Conservation (phyloP, 1,140 invertebrate species). For the Idris sp. region DNA sequence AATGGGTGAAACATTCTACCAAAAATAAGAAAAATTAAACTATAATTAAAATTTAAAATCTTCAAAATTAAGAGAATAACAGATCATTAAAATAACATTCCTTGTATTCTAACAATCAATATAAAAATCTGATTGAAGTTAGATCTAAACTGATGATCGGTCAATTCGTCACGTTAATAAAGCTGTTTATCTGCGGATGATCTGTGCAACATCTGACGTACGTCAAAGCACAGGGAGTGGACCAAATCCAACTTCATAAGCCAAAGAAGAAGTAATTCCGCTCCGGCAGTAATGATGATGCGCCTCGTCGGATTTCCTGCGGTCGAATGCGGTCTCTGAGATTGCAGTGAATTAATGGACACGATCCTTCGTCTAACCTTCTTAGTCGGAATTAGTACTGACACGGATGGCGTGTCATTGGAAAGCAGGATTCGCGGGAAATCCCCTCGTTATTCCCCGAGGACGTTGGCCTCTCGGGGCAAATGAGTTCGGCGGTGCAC, state of each 20-base stretch:
- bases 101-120: no score
- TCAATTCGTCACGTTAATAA: constrained; percentile 24
- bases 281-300: constrained; percentile 59
- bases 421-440: constrained; percentile 63
- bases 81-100: no score
- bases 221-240: constrained; percentile 49
- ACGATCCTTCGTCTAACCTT: constrained; percentile 66
- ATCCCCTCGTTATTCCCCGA: constrained; percentile 37
- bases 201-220: constrained; percentile 26
- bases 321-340: constrained; percentile 57
- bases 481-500: constrained; percentile 29
- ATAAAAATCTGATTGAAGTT: constrained; percentile 9
- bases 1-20: no score
- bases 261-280: constrained; percentile 49
- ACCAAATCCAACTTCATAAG: constrained; percentile 51
- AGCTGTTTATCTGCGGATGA: constrained; percentile 26
- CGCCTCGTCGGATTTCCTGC: constrained; percentile 62
- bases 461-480: constrained; percentile 21
- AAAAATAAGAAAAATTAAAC: no score
- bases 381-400: constrained; percentile 72
- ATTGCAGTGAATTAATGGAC: constrained; percentile 68
- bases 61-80: no score
- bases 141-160: constrained; percentile 25
- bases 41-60: no score
- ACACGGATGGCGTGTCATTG: constrained; percentile 72